phyloP scores from a whole-genome alignment of 64 coral and sea anemone genomes.

The Acropora yongei region DNA sequence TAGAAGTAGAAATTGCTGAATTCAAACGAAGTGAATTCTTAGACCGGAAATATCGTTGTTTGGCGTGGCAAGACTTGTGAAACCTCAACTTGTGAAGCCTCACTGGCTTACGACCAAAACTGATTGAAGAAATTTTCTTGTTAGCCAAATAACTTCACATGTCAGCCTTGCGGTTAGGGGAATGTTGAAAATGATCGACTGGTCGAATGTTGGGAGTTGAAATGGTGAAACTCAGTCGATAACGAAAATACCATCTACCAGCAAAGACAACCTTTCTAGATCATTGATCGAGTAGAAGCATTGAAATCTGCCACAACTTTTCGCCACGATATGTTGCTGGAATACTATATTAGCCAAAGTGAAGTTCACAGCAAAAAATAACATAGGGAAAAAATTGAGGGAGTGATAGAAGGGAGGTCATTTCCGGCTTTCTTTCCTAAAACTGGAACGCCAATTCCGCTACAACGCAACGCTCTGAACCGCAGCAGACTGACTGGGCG shows the following conservation, averaged over 20 bases:
- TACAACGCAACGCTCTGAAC: not conserved
- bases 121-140: not conserved
- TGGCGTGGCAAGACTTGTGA: constrained; percentile 23
- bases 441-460: not conserved
- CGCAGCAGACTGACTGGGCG: not conserved
- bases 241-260: not conserved
- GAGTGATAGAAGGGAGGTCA: not conserved
- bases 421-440: constrained; percentile 5
- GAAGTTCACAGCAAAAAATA: not conserved
- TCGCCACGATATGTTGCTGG: too few relatives aligned
- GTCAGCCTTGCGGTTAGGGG: not conserved
- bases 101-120: not conserved
- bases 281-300: too few relatives aligned
- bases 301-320: too few relatives aligned
- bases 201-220: not conserved
- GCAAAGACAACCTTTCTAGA: not conserved
- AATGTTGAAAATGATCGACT: not conserved
- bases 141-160: not conserved
- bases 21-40: not conserved
- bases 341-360: not conserved
- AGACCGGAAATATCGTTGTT: constrained; percentile 37
- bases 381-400: not conserved
- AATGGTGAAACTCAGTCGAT: not conserved
- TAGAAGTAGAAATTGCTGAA: not conserved
- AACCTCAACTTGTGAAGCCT: not conserved